Evolutionary conservation across 2,888 invertebrate genomes (phyloP).

Genomic region (Tinea trinotella): DNA sequence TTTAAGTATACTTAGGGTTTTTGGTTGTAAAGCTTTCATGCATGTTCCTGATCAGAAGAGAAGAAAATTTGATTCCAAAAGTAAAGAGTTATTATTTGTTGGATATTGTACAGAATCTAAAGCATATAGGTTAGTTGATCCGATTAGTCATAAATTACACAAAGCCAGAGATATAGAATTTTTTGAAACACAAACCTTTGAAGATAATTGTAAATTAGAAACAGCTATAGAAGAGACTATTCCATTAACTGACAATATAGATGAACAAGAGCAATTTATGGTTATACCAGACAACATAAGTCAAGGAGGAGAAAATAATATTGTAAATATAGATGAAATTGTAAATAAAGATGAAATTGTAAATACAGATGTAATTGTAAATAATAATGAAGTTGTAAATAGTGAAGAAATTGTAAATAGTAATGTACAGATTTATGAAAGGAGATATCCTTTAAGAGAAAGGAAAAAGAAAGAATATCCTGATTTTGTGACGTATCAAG

Average conservation of each 20-base stretch:
- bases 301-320: too few species aligned
- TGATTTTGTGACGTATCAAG: neutral
- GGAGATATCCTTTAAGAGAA: too few species aligned
- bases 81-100: constrained; percentile 19
- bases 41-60: constrained; percentile 21
- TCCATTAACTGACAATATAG: neutral
- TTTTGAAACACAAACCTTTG: constrained; percentile 15
- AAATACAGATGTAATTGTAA: too few species aligned
- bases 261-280: too few species aligned
- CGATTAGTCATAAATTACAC: neutral
- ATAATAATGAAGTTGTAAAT: too few species aligned
- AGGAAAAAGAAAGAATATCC: too few species aligned
- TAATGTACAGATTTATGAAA: too few species aligned
- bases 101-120: constrained; percentile 22
- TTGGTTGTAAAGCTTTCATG: neutral
- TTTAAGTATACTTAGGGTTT: constrained; percentile 20
- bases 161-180: constrained; percentile 22
- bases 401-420: too few species aligned
- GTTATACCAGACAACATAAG: too few species aligned
- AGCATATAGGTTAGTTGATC: constrained; percentile 20
- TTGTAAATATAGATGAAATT: too few species aligned
- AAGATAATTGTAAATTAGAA: neutral
- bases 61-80: constrained; percentile 21
- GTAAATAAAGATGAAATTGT: too few species aligned
- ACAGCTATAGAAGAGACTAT: neutral